Evolutionary conservation across 1,140 invertebrate species (phyloP), one percentile per base, ranked within the genome.

Genomic region (Trachymyrmex cornetzi): DNA sequence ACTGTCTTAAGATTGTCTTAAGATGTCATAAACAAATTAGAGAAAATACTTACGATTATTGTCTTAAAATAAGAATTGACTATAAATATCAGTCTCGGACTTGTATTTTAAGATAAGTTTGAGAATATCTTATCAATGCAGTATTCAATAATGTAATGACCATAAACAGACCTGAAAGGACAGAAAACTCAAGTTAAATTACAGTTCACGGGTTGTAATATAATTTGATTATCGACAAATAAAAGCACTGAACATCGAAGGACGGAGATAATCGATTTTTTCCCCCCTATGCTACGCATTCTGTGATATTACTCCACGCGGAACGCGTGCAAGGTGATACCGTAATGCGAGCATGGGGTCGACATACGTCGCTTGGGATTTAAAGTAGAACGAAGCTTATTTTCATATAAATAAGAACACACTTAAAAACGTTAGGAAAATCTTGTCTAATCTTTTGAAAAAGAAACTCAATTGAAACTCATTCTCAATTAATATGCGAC

Each of bases 231-330:
- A 57, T 48, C 38, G 55, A n/a, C 38, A 48, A 19, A 74, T 30
- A 82, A 74, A 84, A n/a, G n/a, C 38, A n/a, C 1, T 11, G 24
- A 57, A 11, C 12, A 1, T 38, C 66, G 53, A 48, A 53, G 22
- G 19, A 34, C 1, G 24, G 34, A 71, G 57, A 75, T 24, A 75
- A 84, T 84, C 24, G 11, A 61, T 74, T 66, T 82, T 69, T 82
- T 75, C 30, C n/a, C n/a, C 22, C 48, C 24, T 50, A 69, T 16
- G 14, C 12, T 55, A 19, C 2, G 30, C n/a, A 34, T 19, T 48
- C 9, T 5, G 24, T 27, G 64, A 71, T 71, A 81, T 80, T 80
- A 67, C 72, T 81, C 50, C 30, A 6, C 16, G 61, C 6, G 61
- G 7, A 9, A 6, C 53, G 14, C 38, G 38, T 69, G 80, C 69